Evolutionary conservation across 2,797 vertebrate species (phyloP).

Genomic region (Trachops cirrhosus): DNA sequence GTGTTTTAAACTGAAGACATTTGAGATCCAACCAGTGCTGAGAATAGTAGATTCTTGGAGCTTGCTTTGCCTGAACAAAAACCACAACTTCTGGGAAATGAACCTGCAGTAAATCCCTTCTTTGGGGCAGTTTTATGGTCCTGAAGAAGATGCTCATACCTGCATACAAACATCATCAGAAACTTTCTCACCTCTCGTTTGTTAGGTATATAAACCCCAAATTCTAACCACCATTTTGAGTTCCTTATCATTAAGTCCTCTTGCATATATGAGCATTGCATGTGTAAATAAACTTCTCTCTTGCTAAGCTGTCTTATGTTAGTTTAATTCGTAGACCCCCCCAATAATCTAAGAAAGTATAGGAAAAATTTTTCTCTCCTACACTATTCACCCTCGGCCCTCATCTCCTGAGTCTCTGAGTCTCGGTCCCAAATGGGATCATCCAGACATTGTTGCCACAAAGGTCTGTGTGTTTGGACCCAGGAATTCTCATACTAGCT

Average conservation of each 20-base stretch:
- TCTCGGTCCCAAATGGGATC: neutral
- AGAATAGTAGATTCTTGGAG: neutral
- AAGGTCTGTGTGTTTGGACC: neutral
- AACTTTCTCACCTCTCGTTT: neutral
- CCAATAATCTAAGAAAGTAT: neutral
- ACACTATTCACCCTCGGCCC: neutral
- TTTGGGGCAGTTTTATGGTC: neutral
- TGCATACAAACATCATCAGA: neutral
- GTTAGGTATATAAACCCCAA: neutral
- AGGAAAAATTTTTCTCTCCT: neutral
- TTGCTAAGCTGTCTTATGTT: neutral
- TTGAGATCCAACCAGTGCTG: neutral
- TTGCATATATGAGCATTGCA: accelerated
- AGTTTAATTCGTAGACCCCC: neutral
- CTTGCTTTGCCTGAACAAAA: neutral
- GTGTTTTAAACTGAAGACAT: neutral
- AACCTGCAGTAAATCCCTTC: neutral
- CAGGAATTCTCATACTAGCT: neutral
- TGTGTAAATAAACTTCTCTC: neutral
- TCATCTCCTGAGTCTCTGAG: neutral
- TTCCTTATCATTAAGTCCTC: neutral
- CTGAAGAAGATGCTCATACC: neutral
- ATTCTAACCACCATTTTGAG: neutral
- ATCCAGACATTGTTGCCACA: neutral
- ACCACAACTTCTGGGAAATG: neutral